Conservation (phyloP, 2,888 invertebrate genomes). For the Meganola albula region DNA sequence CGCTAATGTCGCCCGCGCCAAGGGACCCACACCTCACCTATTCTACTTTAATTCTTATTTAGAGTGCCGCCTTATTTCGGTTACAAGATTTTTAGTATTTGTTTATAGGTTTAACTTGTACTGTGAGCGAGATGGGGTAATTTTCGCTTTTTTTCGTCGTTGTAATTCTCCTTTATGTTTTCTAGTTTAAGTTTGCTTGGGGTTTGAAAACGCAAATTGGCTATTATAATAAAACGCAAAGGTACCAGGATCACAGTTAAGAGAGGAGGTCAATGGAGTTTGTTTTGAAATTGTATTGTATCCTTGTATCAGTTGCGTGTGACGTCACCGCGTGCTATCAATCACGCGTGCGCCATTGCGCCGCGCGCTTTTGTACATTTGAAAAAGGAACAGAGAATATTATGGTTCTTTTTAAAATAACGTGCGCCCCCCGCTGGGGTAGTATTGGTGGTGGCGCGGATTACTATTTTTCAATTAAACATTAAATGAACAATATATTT, state of each 20-base stretch:
- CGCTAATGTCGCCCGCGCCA: constrained; percentile 50
- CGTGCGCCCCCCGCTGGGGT: constrained; percentile 52
- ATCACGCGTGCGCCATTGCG: constrained; percentile 76
- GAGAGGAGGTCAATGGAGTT: constrained; percentile 65
- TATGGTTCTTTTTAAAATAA: constrained; percentile 66
- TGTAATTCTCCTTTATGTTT: constrained; percentile 53
- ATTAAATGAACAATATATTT: constrained; percentile 49
- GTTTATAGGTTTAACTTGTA: constrained; percentile 68
- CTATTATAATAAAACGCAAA: constrained; percentile 37
- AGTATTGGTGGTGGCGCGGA: constrained; percentile 38
- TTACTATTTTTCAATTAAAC: constrained; percentile 63
- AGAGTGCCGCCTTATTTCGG: constrained; percentile 73
- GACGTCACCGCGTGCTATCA: constrained; percentile 69
- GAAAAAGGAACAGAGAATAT: constrained; percentile 68
- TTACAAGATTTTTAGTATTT: constrained; percentile 77
- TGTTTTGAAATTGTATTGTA: constrained; percentile 53
- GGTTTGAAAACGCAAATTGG: constrained; percentile 51
- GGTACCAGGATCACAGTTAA: constrained; percentile 22
- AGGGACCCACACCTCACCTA: constrained; percentile 74
- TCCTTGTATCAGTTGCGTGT: constrained; percentile 40
- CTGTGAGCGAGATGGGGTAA: constrained; percentile 53
- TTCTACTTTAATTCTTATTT: constrained; percentile 77
- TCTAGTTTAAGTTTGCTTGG: constrained; percentile 40
- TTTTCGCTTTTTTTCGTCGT: constrained; percentile 57
- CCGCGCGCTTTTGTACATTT: constrained; percentile 71